Evolutionary conservation across 2,113 vertebrate species (phyloP).

Genomic region (Micromys minutus): DNA sequence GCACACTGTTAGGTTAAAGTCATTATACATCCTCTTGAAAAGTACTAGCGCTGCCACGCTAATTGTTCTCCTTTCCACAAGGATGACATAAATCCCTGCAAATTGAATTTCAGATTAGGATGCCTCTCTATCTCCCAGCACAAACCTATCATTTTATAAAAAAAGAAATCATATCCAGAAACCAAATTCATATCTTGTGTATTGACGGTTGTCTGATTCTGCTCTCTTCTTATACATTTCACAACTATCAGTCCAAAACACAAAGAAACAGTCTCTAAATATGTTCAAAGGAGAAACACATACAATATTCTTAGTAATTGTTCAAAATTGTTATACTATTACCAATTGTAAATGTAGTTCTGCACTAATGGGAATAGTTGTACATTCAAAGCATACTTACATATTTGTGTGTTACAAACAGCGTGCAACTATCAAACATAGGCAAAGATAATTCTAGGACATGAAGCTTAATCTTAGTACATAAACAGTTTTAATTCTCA

Average conservation of each 20-base stretch:
- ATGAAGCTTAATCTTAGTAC: background rate
- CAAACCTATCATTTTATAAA: background rate
- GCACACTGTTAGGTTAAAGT: background rate
- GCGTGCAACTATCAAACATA: background rate
- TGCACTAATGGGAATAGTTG: background rate
- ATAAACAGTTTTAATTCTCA: constrained; percentile 1
- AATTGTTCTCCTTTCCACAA: background rate
- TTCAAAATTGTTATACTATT: background rate
- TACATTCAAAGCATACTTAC: background rate
- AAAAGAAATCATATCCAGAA: background rate
- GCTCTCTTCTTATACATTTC: constrained; percentile 38
- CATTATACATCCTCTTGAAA: background rate
- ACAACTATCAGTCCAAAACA: background rate
- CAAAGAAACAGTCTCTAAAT: background rate
- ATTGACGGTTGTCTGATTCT: background rate
- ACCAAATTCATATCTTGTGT: background rate
- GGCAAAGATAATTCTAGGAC: constrained; percentile 12
- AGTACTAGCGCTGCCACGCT: background rate
- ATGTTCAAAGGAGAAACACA: background rate
- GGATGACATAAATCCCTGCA: background rate
- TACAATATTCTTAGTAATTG: constrained; percentile 27
- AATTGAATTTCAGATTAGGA: background rate
- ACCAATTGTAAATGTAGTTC: background rate
- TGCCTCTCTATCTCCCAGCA: background rate
- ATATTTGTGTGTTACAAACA: background rate